Evolutionary conservation across 2,888 invertebrate genomes (phyloP).

Genomic region (Elegia similella): DNA sequence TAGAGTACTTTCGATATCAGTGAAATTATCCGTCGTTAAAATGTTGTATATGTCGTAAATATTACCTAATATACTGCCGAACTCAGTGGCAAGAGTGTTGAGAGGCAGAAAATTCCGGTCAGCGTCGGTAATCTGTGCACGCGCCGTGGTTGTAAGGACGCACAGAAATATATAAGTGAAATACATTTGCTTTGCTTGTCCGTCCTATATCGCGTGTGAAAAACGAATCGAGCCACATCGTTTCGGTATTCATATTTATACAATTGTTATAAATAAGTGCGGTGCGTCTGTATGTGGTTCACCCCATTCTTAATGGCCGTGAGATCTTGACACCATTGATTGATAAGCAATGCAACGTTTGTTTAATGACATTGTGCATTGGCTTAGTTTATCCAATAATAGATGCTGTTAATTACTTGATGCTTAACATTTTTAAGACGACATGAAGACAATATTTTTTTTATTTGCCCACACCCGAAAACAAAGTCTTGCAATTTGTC

Average conservation of each 20-base stretch:
- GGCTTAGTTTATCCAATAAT: conserved; percentile 9
- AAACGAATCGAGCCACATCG: conserved; percentile 15
- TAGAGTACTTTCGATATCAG: background rate
- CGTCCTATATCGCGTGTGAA: conserved; percentile 13
- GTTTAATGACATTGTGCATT: conserved; percentile 25
- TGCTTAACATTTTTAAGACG: too few species aligned
- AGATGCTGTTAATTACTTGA: too few species aligned
- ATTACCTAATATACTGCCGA: conserved; percentile 19
- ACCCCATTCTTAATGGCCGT: conserved; percentile 29
- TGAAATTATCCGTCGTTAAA: conserved; percentile 17
- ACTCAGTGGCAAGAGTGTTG: background rate
- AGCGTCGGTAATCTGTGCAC: background rate
- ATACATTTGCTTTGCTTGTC: conserved; percentile 15
- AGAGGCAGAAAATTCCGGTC: background rate
- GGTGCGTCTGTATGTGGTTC: conserved; percentile 22
- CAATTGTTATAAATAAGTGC: conserved; percentile 13
- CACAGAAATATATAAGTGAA: conserved; percentile 12
- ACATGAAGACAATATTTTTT: too few species aligned
- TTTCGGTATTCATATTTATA: conserved; percentile 18
- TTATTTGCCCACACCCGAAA: too few species aligned
- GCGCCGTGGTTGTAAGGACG: background rate
- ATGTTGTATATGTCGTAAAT: conserved; percentile 25
- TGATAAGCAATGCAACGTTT: conserved; percentile 16
- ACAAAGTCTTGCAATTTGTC: too few species aligned
- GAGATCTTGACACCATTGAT: conserved; percentile 19